Evolutionary conservation across 2,888 invertebrate species (phyloP), one percentile per base, ranked within the genome.

Genomic region (Drosophila phalerata): DNA sequence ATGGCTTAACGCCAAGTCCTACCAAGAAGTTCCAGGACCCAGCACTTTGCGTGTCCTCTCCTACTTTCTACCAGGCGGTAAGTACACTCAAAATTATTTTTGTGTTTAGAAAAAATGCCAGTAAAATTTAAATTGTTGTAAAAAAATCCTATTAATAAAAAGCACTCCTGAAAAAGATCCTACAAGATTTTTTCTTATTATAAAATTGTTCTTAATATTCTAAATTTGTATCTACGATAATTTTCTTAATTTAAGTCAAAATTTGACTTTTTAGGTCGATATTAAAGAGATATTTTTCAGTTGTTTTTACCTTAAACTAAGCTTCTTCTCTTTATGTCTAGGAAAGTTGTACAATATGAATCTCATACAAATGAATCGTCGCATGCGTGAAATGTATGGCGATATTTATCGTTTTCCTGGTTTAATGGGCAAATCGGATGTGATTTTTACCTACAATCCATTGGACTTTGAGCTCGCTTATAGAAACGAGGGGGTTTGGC

Each of bases 401-500:
- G 85, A 93, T 53, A 91, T 94, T 5, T 91, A 92, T n/a, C 89
- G 91, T 11, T 55, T 94, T 6, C 92, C 91, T n/a, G 93, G 93
- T 3, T 65, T 93, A 34, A 77, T 91, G 68, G 91, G 91, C 9
- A 88, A 88, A 51, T 57, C 70, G 0, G 86, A 92, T 73, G 77
- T 93, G 1, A 91, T 94, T 0, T 89, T 93, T 13, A 86, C 93
- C n/a, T 94, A 93, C 73, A 92, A 94, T 81, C 94, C 94, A 0
- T 92, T 93, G 11, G 94, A 94, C 79, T 92, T 94, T 48, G 93
- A 93, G 57, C 51, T 72, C 11, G 85, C 89, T 5, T 93, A 93
- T 69, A 91, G 94, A 37, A 90, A 92, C 38, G 93, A 94, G 77
- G 94, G 94, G 1, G n/a, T 86, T 45, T 93, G 93, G 93, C 94